Conservation (phyloP, 30 jellyfish, hydroid and myxozoan genomes). For the Cassiopea andromeda region DNA sequence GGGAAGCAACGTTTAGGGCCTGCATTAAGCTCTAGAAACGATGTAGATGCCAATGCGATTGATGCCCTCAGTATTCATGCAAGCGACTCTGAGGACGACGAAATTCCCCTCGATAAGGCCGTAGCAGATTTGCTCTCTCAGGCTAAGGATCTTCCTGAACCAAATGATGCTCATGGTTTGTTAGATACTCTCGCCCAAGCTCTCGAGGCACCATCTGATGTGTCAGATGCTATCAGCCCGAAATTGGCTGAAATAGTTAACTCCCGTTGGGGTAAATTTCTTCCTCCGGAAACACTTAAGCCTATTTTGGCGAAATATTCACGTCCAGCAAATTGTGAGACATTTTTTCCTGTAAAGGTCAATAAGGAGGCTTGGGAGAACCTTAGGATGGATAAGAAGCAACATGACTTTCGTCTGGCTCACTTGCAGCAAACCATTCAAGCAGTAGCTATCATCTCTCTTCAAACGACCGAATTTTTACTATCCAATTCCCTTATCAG, state of each 20-base stretch:
- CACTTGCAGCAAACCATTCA: conserved; percentile 6
- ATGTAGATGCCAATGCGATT: background rate
- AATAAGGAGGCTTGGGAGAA: conserved; percentile 32
- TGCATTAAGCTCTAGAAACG: background rate
- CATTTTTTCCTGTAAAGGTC: conserved; percentile 33
- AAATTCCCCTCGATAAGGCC: too few relatives aligned
- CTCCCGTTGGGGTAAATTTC: conserved; percentile 6
- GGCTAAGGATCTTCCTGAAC: background rate
- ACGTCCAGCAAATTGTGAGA: conserved; percentile 11
- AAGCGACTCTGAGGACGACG: background rate
- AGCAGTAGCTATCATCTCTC: conserved; percentile 12
- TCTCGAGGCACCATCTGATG: background rate
- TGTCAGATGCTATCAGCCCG: background rate
- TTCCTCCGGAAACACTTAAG: background rate
- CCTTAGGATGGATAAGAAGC: conserved; percentile 2
- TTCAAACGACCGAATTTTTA: too few relatives aligned
- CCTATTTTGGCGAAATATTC: background rate
- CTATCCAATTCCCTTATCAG: too few relatives aligned
- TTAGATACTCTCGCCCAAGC: background rate
- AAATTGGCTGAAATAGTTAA: conserved; percentile 7
- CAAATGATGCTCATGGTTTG: background rate
- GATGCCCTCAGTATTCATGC: background rate
- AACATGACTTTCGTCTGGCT: conserved; percentile 11
- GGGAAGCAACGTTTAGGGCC: too few relatives aligned
- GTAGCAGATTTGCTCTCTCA: background rate